phyloP scores from a whole-genome alignment of 2,888 invertebrate genomes.

The Cephus pygmeus region DNA sequence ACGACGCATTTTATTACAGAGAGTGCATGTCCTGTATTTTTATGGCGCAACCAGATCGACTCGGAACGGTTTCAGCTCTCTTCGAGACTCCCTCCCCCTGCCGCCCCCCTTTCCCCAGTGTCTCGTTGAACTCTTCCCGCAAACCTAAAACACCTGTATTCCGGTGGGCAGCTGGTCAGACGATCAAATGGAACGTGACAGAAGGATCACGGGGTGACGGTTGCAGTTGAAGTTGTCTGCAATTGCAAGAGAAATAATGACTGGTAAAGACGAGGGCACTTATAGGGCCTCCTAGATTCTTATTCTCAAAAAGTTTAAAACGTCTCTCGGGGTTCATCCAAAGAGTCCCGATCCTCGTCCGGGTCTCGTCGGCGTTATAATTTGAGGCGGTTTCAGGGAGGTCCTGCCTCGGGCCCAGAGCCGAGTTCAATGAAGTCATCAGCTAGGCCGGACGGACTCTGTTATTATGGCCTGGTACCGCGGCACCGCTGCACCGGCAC shows the following conservation, averaged over 20 bases:
- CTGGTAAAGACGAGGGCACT: neutral
- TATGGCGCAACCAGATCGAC: slow-evolving; percentile 8
- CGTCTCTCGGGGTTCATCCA: slow-evolving; percentile 55
- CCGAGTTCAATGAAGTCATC: slow-evolving; percentile 66
- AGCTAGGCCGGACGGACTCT: slow-evolving; percentile 60
- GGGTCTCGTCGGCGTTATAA: slow-evolving; percentile 59
- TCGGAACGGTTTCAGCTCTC: neutral
- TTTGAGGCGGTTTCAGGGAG: slow-evolving; percentile 66
- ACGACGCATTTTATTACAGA: slow-evolving; percentile 5
- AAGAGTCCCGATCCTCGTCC: slow-evolving; percentile 42
- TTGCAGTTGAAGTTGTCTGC: neutral
- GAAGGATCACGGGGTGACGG: neutral
- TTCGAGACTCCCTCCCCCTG: neutral
- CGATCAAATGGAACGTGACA: neutral
- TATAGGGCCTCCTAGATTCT: neutral
- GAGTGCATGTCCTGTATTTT: slow-evolving; percentile 7
- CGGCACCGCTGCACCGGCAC: slow-evolving; percentile 47
- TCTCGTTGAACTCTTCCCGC: neutral
- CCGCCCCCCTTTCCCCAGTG: neutral
- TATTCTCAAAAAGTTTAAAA: slow-evolving; percentile 35
- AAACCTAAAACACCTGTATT: neutral
- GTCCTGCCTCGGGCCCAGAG: slow-evolving; percentile 55
- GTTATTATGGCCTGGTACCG: slow-evolving; percentile 65
- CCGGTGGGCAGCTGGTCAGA: neutral
- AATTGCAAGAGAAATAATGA: neutral